These are phyloP conservation scores for Coryphaenoides rupestris DNA, from an alignment of 2,113 vertebrate species.

Conservation along the genomic window DNA sequence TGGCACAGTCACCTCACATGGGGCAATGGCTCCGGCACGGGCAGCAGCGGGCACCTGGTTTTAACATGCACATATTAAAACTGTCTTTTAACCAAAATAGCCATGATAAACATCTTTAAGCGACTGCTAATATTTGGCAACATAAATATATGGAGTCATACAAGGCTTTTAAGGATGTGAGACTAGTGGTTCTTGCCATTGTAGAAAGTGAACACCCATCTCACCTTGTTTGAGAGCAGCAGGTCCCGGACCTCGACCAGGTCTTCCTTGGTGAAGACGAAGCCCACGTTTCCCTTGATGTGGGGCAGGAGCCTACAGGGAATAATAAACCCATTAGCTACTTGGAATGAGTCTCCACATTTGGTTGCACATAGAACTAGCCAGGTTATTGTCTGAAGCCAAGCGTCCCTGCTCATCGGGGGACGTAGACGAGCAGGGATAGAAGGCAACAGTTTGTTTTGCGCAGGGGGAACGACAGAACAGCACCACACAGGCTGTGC, in stretches of 20 bases:
- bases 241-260: slow-evolving; percentile 91
- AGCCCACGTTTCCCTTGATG: slow-evolving; percentile 96
- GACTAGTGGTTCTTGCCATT: background rate
- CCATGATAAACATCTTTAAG: no score
- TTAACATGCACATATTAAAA: no score
- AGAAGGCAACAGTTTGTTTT: slow-evolving; percentile 64
- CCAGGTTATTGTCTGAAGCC: slow-evolving; percentile 58
- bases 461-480: slow-evolving; percentile 72
- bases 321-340: slow-evolving; percentile 2
- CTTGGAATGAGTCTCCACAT: background rate
- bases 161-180: no score
- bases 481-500: slow-evolving; percentile 57
- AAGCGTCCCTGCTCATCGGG: slow-evolving; percentile 51
- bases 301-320: slow-evolving; percentile 91
- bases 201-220: background rate
- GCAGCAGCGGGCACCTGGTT: slow-evolving; percentile 91
- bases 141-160: no score
- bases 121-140: no score
- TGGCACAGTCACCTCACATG: slow-evolving; percentile 90
- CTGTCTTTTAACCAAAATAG: no score
- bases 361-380: no score
- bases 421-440: slow-evolving; percentile 52
- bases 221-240: slow-evolving; percentile 94
- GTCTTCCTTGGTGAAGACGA: slow-evolving; percentile 99
- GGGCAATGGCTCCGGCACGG: slow-evolving; percentile 93